Evolutionary conservation across 2,113 vertebrate species (phyloP).

Genomic region (Muntiacus reevesi): DNA sequence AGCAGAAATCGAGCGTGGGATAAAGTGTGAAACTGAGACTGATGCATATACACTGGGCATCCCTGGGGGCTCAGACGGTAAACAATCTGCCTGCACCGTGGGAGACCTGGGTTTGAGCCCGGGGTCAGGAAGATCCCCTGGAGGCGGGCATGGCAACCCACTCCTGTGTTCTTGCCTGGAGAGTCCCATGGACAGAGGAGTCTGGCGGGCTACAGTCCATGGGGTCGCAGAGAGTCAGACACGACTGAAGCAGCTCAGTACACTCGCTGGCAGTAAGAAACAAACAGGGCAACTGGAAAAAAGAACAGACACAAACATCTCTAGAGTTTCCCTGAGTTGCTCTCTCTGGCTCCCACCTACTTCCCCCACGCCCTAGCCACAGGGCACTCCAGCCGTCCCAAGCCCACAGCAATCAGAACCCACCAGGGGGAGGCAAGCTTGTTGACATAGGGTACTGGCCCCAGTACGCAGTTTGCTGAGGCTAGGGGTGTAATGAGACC

Average conservation of each 20-base stretch:
- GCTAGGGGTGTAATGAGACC: accelerated
- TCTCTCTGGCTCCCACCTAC: not conserved
- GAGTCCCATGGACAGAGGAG: not conserved
- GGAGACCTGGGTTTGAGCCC: not conserved
- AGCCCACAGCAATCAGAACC: not conserved
- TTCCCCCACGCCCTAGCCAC: accelerated
- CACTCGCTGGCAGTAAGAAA: not conserved
- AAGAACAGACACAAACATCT: not conserved
- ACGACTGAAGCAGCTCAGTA: not conserved
- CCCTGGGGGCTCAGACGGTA: not conserved
- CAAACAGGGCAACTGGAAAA: not conserved
- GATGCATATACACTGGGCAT: not conserved
- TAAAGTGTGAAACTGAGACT: not conserved
- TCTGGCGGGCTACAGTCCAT: not conserved
- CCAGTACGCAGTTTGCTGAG: not conserved
- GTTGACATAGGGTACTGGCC: accelerated
- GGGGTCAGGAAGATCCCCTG: not conserved
- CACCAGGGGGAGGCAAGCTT: not conserved
- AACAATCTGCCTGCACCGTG: not conserved
- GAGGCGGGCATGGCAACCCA: not conserved
- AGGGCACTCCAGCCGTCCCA: no score
- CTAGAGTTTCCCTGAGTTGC: accelerated
- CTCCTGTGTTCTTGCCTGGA: not conserved
- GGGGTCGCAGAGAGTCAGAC: not conserved
- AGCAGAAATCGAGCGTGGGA: not conserved